These are phyloP conservation scores for Poecilobothrus nobilitatus DNA, from an alignment of 2,888 invertebrate genomes.

Conservation along the genomic window DNA sequence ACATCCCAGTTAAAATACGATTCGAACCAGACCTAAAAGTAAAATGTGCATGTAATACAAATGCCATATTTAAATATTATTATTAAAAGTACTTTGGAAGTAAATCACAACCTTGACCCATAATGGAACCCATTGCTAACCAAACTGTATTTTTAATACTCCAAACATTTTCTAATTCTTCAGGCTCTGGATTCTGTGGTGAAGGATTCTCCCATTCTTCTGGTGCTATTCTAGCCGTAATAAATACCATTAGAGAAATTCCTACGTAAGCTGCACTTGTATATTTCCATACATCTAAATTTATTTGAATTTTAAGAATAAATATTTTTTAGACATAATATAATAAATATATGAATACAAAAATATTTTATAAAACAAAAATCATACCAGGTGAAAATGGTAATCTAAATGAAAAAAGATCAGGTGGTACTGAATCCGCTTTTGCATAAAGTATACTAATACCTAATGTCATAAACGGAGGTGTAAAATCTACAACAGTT, in stretches of 20 bases:
- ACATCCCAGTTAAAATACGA: slow-evolving; percentile 77
- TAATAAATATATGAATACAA: background rate
- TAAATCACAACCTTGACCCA: slow-evolving; percentile 90
- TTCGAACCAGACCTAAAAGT: slow-evolving; percentile 74
- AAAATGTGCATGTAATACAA: background rate
- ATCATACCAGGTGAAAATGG: slow-evolving; percentile 56
- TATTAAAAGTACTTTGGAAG: slow-evolving; percentile 63
- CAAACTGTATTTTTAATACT: slow-evolving; percentile 80
- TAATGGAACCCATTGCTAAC: slow-evolving; percentile 84
- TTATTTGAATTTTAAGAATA: background rate
- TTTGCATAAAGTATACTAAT: slow-evolving; percentile 83
- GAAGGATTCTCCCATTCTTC: slow-evolving; percentile 91
- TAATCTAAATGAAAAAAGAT: slow-evolving; percentile 81
- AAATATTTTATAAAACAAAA: too few species aligned
- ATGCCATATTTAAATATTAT: background rate
- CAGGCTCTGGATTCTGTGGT: slow-evolving; percentile 72
- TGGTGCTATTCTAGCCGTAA: slow-evolving; percentile 75
- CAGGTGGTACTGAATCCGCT: slow-evolving; percentile 63
- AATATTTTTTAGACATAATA: too few species aligned
- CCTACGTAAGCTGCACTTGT: slow-evolving; percentile 69
- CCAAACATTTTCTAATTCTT: slow-evolving; percentile 83
- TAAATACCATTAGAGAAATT: slow-evolving; percentile 73
- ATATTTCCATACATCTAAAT: background rate
- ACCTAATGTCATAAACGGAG: slow-evolving; percentile 95
- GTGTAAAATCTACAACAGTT: slow-evolving; percentile 84